Evolutionary conservation across 2,888 invertebrate genomes (phyloP), one percentile per base, ranked within the genome.

Genomic region (Eupithecia insigniata): DNA sequence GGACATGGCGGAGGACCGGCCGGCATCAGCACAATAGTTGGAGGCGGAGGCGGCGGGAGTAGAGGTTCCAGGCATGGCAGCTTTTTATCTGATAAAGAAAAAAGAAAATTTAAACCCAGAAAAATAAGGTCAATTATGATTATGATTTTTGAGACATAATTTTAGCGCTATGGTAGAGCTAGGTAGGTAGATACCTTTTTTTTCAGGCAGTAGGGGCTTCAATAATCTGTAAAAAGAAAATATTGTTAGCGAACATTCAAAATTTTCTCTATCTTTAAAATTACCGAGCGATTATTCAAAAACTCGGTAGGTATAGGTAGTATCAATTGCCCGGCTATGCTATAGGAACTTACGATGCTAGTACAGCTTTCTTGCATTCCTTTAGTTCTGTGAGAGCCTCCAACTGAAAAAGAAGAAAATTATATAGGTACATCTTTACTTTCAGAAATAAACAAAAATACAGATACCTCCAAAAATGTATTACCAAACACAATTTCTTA

Each of bases 351-450:
- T 85, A 93, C 93, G 91, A 83, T 66, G 89, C 85, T 22, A 92
- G 76, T 2, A 90, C 89, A 5, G 84, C 78, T 80, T 93, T 94
- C 76, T 90, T 89, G 78, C 92, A 93, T 82, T 92, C 92, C 78
- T 93, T 93, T 83, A 93, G 84, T 66, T 92, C 93, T 70, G 92
- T 90, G 1, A 94, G 75, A 0, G 91, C 90, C 74, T 93, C 92
- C 75, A 93, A 75, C 93, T 93, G 87, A 67, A 86, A 72, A 73
- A 73, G 72, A 34, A 62, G n/a, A 12, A 61, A 32, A 0, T 18
- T 2, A 62, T 34, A 1, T 22, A 22, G 2, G 5, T 12, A 30
- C 7, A 8, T 10, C 3, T 8, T 55, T 55, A 5, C 34, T 62
- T 62, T 34, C 8, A 32, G 16, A 28, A 26, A 58, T 26, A 8